Evolutionary conservation across 2,113 vertebrate genomes (phyloP).

Genomic region (Tringa solitaria): DNA sequence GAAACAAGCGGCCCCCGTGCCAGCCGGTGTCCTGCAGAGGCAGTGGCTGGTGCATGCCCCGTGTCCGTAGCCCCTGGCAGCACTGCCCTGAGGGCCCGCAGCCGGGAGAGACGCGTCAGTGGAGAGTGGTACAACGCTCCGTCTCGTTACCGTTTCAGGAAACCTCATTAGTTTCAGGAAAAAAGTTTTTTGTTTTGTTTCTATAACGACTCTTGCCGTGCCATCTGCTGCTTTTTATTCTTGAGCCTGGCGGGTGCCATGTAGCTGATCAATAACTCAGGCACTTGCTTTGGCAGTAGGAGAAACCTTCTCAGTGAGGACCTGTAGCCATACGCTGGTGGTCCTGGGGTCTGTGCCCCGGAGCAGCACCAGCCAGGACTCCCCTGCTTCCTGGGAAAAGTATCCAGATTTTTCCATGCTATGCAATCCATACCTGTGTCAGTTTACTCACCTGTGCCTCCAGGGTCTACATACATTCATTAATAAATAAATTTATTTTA

Average conservation of each 20-base stretch:
- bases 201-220: not conserved
- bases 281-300: not conserved
- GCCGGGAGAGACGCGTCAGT: not conserved
- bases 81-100: not conserved
- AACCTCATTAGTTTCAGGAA: not conserved
- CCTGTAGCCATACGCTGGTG: not conserved
- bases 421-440: rapidly evolving
- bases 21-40: not conserved
- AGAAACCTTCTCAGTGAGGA: not conserved
- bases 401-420: not conserved
- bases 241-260: not conserved
- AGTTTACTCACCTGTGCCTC: not conserved
- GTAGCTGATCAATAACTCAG: not conserved
- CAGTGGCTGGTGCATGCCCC: rapidly evolving
- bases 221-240: conserved; percentile 5
- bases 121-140: not conserved
- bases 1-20: not conserved
- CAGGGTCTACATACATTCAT: not conserved
- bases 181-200: not conserved
- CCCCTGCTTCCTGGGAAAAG: not conserved
- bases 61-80: not conserved
- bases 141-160: not conserved
- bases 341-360: not conserved
- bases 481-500: not conserved
- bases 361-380: not conserved